A percentile compares a stretch with the other conserved stretches of the same genome.
These are phyloP conservation scores for Strigamia crassipes DNA, from an alignment of 2,888 invertebrate species.

Conservation along the genomic window DNA sequence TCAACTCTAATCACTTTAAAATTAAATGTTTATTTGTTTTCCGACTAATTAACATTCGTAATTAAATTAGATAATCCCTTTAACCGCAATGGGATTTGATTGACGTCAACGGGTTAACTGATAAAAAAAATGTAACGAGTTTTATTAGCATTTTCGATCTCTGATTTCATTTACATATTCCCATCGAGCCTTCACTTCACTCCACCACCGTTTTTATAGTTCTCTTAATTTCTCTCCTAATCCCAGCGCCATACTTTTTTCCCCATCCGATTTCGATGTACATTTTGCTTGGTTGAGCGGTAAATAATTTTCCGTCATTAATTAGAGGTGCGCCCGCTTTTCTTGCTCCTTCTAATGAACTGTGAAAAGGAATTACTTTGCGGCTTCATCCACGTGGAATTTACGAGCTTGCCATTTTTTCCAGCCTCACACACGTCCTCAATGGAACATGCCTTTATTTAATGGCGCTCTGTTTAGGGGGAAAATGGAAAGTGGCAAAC, in stretches of 20 bases:
- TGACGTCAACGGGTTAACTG: conserved; percentile 20
- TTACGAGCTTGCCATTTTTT: not conserved
- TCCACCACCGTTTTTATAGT: not conserved
- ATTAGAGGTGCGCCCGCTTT: not conserved
- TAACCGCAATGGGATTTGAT: conserved; percentile 3
- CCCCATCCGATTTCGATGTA: not conserved
- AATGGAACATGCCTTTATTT: conserved; percentile 27
- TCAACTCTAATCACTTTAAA: not conserved
- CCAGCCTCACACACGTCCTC: not conserved
- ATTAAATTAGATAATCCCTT: not conserved
- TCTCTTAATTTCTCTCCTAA: not conserved
- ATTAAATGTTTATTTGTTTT: not conserved
- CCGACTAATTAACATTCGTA: not conserved
- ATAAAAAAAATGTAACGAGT: not conserved
- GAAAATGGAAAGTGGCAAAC: not conserved
- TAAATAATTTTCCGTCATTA: not conserved
- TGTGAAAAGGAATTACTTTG: conserved; percentile 16
- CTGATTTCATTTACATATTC: not conserved
- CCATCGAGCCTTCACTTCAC: not conserved
- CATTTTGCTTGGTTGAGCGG: not conserved
- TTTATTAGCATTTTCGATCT: conserved; percentile 25
- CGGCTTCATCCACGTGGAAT: conserved; percentile 17
- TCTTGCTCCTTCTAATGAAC: conserved; percentile 23
- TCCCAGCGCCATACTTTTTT: not conserved
- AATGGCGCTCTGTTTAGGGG: not conserved